phyloP scores from a whole-genome alignment of 2,797 vertebrate species.

The Cirrhinus mrigala region DNA sequence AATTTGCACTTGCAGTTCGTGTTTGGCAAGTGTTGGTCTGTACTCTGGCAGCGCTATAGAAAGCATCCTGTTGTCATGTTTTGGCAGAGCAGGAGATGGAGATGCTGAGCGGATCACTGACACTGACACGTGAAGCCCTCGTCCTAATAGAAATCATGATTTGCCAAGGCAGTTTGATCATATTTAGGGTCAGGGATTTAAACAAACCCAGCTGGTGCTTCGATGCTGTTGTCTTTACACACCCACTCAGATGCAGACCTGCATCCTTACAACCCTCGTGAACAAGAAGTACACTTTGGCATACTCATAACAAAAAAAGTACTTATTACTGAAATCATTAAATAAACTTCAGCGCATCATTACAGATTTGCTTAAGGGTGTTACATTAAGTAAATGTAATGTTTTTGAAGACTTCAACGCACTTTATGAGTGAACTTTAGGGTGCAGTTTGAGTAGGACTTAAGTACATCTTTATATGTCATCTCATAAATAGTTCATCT shows the following conservation, averaged over 20 bases:
- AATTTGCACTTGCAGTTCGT: not conserved
- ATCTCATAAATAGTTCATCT: not conserved
- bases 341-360: too few relatives aligned
- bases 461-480: not conserved
- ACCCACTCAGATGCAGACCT: not conserved
- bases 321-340: not conserved
- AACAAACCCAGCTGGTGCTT: not conserved
- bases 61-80: not conserved
- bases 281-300: not conserved
- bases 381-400: not conserved
- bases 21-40: constrained; percentile 20
- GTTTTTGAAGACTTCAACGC: not conserved
- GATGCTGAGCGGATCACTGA: constrained; percentile 5
- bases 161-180: not conserved
- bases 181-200: not conserved
- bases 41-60: constrained; percentile 9
- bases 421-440: not conserved
- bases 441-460: not conserved
- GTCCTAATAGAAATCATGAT: not conserved
- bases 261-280: not conserved
- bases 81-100: constrained; percentile 12
- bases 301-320: not conserved
- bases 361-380: not conserved
- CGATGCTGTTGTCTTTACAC: not conserved
- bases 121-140: not conserved